Percentiles rank a stretch among this genome's conserved stretches.
Evolutionary conservation across 2,113 vertebrate species (phyloP).

Genomic region (Melanostigma gelatinosum): DNA sequence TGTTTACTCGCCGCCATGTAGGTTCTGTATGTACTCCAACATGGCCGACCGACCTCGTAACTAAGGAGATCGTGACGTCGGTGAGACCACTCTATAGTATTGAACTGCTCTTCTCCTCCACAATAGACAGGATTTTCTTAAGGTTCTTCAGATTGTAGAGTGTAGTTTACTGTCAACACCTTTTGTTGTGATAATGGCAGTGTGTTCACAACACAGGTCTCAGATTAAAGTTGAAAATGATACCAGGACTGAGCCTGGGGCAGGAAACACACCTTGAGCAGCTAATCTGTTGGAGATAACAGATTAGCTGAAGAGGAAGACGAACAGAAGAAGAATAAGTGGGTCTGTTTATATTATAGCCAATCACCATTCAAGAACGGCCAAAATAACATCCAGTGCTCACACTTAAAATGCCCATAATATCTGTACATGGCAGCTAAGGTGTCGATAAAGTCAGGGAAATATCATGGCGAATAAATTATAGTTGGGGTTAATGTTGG

Average conservation of each 20-base stretch:
- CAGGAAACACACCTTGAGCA: not conserved
- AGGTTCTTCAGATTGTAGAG: not conserved
- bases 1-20: too few species aligned
- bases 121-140: not conserved
- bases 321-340: too few species aligned
- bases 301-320: too few species aligned
- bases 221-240: not conserved
- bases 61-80: too few species aligned
- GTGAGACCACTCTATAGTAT: too few species aligned
- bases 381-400: not conserved
- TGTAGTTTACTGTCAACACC: not conserved
- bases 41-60: too few species aligned
- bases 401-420: not conserved
- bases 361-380: too few species aligned
- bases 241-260: not conserved
- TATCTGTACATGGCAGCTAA: not conserved
- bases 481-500: too few species aligned
- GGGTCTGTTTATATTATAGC: too few species aligned
- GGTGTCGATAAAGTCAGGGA: not conserved
- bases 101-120: not conserved
- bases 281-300: not conserved
- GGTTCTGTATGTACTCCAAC: too few species aligned
- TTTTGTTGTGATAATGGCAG: not conserved
- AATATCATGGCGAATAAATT: not conserved
- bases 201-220: not conserved